Evolutionary conservation across 2,797 vertebrate genomes (phyloP), one percentile per base, ranked within the genome.

Genomic region (Xenentodon cancila): DNA sequence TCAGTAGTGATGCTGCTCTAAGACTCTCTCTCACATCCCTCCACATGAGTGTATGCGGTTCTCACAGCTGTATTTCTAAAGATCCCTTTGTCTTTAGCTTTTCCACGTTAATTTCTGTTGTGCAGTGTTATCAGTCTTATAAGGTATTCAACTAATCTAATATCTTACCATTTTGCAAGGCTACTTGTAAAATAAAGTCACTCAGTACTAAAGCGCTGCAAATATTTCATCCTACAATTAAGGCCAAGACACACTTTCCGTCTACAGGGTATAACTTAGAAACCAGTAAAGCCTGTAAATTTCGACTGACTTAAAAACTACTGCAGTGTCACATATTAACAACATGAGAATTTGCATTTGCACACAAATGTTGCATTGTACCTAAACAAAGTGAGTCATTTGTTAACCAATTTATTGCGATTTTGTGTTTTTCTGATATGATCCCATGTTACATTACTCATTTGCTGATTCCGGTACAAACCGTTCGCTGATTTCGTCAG

Each of bases 161-260:
- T 75, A 83, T 86, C 68, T 80, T 71, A 57, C 54, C 68, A 79
- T 73, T 90, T 88, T 84, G 76, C 49, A 25, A 64, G 77, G 73
- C 88, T 79, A 74, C 63, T 75, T 77, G 77, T 75, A 88, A 86
- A 89, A 77, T 64, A 75, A 81, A 69, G 70, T 59, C 73, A 79
- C 75, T 78, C 79, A 59, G 68, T 73, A 77, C 72, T 68, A 71
- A n/a, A 72, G 80, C 73, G 87, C 84, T 80, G 75, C 56, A 78
- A 71, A 88, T 88, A 83, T 88, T 91, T 92, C 90, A 92, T 91
- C 88, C 84, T 43, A 65, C 87, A 90, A 85, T 90, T 90, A 91
- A 81, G 70, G 77, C 75, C 58, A 77, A 81, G 75, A 62, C 64
- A 8, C 20, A 40, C 54, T 73, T 12, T 9, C 40, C 60, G 68